phyloP scores from a whole-genome alignment of 2,113 vertebrate genomes.

The Eurystomus gularis region DNA sequence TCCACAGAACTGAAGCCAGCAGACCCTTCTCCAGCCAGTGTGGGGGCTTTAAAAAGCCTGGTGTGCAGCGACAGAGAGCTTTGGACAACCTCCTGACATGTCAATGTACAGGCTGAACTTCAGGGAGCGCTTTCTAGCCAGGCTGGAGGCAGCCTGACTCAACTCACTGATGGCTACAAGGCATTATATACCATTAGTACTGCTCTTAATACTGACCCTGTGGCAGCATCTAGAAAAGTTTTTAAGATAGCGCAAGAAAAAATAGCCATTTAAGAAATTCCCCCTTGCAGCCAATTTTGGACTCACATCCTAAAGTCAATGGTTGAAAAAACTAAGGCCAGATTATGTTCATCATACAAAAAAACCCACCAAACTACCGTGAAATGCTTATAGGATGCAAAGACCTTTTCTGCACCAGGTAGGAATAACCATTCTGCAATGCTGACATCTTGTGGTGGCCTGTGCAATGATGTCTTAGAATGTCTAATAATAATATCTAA shows the following conservation, averaged over 20 bases:
- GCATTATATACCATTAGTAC: background rate
- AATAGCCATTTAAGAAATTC: background rate
- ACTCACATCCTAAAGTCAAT: background rate
- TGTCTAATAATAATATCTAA: no score
- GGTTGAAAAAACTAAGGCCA: background rate
- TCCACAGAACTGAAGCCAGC: background rate
- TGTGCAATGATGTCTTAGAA: background rate
- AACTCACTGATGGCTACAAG: background rate
- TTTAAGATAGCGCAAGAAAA: background rate
- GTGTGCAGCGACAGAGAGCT: background rate
- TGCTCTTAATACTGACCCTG: background rate
- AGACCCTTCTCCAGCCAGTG: background rate
- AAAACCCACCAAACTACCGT: background rate
- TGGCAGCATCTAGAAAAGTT: background rate
- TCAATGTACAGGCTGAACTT: background rate
- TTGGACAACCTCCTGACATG: background rate
- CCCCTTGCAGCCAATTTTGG: background rate
- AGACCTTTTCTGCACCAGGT: background rate
- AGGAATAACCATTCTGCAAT: slow-evolving; percentile 30
- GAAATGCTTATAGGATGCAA: background rate
- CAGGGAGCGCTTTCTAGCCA: accelerated
- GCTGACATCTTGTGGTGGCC: slow-evolving; percentile 57
- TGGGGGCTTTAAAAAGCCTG: background rate
- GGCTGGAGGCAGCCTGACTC: background rate
- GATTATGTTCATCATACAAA: background rate